phyloP scores from a whole-genome alignment of 2,888 invertebrate genomes.

The Cantharis rustica region DNA sequence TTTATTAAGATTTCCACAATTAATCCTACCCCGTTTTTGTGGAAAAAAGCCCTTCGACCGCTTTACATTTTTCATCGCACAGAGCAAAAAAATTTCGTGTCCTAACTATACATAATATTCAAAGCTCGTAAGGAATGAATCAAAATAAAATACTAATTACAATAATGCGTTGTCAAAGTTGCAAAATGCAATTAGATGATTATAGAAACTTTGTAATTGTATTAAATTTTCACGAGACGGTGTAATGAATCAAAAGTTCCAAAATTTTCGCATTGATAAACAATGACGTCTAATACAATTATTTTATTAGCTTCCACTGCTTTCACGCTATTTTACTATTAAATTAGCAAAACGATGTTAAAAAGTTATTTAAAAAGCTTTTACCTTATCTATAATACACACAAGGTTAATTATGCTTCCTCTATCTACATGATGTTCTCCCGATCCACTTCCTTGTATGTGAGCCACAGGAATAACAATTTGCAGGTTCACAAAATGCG shows the following conservation, averaged over 20 bases:
- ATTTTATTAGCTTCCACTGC: not conserved
- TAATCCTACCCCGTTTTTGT: not conserved
- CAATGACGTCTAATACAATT: not conserved
- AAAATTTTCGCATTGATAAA: not conserved
- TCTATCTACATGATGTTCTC: constrained; percentile 88
- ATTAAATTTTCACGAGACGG: not conserved
- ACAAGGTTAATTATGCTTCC: constrained; percentile 88
- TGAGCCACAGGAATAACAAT: constrained; percentile 89
- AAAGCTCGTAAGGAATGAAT: not conserved
- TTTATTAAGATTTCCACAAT: constrained; percentile 1
- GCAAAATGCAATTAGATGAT: constrained; percentile 14
- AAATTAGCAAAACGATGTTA: not conserved
- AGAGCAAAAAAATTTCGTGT: not conserved
- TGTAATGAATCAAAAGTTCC: not conserved
- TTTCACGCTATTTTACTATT: not conserved
- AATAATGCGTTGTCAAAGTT: constrained; percentile 19
- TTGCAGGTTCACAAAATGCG: constrained; percentile 86
- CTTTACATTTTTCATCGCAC: not conserved
- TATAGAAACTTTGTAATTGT: not conserved
- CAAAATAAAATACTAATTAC: constrained; percentile 8
- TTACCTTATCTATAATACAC: constrained; percentile 91
- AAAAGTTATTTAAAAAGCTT: constrained; percentile 30
- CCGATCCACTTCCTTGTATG: constrained; percentile 76
- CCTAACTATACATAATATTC: no score
- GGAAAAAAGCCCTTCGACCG: not conserved